phyloP scores from a whole-genome alignment of 2,888 invertebrate species.

The Ichneumon xanthorius region DNA sequence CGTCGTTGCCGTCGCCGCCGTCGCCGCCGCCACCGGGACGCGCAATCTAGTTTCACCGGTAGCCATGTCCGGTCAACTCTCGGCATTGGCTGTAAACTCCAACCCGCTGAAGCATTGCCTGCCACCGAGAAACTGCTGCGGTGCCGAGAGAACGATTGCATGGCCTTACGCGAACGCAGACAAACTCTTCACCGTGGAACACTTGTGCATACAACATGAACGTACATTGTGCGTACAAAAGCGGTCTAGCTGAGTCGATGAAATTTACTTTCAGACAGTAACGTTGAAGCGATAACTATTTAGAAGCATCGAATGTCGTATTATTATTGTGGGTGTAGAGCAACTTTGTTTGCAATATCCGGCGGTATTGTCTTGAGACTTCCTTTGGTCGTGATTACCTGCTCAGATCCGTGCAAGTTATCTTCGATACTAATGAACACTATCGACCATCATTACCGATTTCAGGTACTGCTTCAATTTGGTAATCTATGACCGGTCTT shows the following conservation, averaged over 20 bases:
- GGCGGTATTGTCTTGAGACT: too few species aligned
- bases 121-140: slow-evolving; percentile 35
- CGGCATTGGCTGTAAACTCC: slow-evolving; percentile 22
- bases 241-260: not conserved
- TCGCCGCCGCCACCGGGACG: slow-evolving; percentile 28
- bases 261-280: not conserved
- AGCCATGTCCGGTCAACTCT: slow-evolving; percentile 53
- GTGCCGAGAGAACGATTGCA: slow-evolving; percentile 24
- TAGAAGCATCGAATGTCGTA: not conserved
- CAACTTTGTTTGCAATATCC: too few species aligned
- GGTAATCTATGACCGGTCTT: too few species aligned
- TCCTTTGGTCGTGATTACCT: too few species aligned
- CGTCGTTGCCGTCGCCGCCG: slow-evolving; percentile 16
- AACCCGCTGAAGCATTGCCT: slow-evolving; percentile 52
- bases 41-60: slow-evolving; percentile 63
- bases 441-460: too few species aligned
- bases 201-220: not conserved
- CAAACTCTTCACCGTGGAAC: not conserved
- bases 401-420: too few species aligned
- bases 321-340: too few species aligned
- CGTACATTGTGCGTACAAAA: not conserved
- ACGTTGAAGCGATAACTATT: too few species aligned
- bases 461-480: too few species aligned
- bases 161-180: slow-evolving; percentile 11
- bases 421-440: too few species aligned